Evolutionary conservation across 2,888 invertebrate genomes (phyloP).

Genomic region (Lasioglossum leucozonium): DNA sequence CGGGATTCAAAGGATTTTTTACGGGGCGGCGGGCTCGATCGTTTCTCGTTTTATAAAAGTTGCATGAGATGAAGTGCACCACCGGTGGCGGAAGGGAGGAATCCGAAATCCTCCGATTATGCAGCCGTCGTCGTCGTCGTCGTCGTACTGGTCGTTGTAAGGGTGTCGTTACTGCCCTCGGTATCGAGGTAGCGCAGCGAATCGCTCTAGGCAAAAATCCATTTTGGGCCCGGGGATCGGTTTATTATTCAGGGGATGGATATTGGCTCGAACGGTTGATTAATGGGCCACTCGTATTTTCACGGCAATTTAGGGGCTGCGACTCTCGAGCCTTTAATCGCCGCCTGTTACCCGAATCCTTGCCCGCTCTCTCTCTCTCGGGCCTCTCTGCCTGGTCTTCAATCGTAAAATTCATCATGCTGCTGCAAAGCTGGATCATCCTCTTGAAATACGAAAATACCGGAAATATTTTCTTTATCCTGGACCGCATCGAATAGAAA

Average conservation of each 20-base stretch:
- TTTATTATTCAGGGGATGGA: slow-evolving; percentile 63
- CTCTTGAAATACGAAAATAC: not conserved
- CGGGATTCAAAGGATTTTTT: slow-evolving; percentile 51
- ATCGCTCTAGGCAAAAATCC: slow-evolving; percentile 57
- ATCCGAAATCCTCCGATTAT: slow-evolving; percentile 56
- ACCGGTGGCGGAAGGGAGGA: slow-evolving; percentile 17
- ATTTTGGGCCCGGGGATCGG: slow-evolving; percentile 51
- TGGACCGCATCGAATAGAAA: not conserved
- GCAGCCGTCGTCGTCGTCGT: slow-evolving; percentile 55
- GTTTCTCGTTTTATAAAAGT: slow-evolving; percentile 54
- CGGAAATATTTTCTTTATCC: not conserved
- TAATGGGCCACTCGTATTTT: slow-evolving; percentile 60
- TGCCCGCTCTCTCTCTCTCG: not conserved
- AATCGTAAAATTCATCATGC: not conserved
- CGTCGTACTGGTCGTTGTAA: no score
- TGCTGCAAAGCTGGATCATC: not conserved
- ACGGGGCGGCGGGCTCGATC: slow-evolving; percentile 28
- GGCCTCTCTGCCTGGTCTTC: not conserved
- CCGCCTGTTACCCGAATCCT: slow-evolving; percentile 5
- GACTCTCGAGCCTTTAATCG: slow-evolving; percentile 23
- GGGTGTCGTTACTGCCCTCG: slow-evolving; percentile 54
- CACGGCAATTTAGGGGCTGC: slow-evolving; percentile 10
- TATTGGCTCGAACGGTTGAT: slow-evolving; percentile 54
- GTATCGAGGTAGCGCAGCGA: slow-evolving; percentile 10
- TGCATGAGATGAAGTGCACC: slow-evolving; percentile 40